A percentile compares a stretch with the other conserved stretches of the same genome.
Conservation (phyloP, 2,888 invertebrate species). For the Apoda limacodes region DNA sequence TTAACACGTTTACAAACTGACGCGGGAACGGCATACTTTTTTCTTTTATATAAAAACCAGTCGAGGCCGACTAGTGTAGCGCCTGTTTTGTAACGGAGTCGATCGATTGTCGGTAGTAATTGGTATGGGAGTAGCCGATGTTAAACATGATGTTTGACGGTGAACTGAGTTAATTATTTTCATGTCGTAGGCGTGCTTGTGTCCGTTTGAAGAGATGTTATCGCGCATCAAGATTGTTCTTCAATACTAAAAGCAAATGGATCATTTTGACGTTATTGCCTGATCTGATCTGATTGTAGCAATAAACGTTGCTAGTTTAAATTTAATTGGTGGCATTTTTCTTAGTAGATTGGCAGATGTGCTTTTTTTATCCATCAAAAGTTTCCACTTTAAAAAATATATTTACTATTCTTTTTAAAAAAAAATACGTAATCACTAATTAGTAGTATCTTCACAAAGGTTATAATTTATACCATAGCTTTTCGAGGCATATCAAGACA, state of each 20-base stretch:
- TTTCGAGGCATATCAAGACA: too few relatives aligned
- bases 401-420: too few relatives aligned
- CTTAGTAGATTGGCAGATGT: constrained; percentile 10
- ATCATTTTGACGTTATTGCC: constrained; percentile 42
- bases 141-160: constrained; percentile 62
- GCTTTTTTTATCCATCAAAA: too few relatives aligned
- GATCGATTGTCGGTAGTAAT: constrained; percentile 63
- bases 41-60: constrained; percentile 31
- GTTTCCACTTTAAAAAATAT: too few relatives aligned
- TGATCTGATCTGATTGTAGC: constrained; percentile 32
- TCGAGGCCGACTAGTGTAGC: constrained; percentile 47
- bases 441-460: too few relatives aligned
- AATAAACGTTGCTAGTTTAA: constrained; percentile 34
- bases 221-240: constrained; percentile 44
- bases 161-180: constrained; percentile 63
- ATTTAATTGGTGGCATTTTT: constrained; percentile 9
- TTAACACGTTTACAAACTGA: constrained; percentile 49
- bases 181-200: constrained; percentile 56
- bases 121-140: constrained; percentile 65
- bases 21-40: constrained; percentile 31
- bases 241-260: constrained; percentile 45
- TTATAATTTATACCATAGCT: too few relatives aligned
- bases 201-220: constrained; percentile 39
- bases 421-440: too few relatives aligned
- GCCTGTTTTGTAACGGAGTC: constrained; percentile 39